Conservation (phyloP, 2,888 invertebrate species). For the Polydrusus pterygomalis region DNA sequence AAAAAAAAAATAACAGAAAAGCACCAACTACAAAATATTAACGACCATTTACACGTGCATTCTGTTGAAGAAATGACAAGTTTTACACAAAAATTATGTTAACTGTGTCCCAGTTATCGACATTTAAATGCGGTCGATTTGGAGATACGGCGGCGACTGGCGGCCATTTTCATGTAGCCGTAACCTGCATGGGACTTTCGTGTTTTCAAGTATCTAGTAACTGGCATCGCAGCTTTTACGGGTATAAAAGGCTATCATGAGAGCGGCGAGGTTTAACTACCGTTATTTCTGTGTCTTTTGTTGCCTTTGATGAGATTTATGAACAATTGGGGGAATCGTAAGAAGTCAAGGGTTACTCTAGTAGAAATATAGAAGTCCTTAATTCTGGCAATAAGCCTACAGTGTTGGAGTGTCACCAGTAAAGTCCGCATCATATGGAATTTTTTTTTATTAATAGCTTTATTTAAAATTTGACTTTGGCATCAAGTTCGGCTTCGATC, state of each 20-base stretch:
- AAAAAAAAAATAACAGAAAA: not conserved
- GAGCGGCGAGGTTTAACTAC: conserved; percentile 46
- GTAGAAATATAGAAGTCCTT: too few relatives aligned
- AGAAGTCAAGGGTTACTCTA: too few relatives aligned
- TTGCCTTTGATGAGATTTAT: conserved; percentile 21
- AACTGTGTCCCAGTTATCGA: conserved; percentile 47
- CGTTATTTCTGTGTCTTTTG: conserved; percentile 25
- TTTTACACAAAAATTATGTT: conserved; percentile 49
- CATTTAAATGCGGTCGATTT: conserved; percentile 43
- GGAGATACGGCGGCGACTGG: conserved; percentile 35
- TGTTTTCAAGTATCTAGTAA: conserved; percentile 29
- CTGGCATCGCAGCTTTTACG: conserved; percentile 27
- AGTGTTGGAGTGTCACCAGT: too few relatives aligned
- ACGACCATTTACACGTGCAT: conserved; percentile 29
- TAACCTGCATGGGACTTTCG: conserved; percentile 36
- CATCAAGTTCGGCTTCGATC: too few relatives aligned
- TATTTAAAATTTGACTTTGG: too few relatives aligned
- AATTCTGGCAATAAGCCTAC: too few relatives aligned
- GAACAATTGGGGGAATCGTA: too few relatives aligned
- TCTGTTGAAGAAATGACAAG: conserved; percentile 25
- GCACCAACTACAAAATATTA: not conserved
- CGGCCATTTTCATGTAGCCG: conserved; percentile 39
- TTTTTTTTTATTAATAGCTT: too few relatives aligned
- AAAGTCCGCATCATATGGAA: too few relatives aligned
- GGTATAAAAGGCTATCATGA: conserved; percentile 39